Conservation (phyloP, 2,797 vertebrate species). For the Periparus ater region DNA sequence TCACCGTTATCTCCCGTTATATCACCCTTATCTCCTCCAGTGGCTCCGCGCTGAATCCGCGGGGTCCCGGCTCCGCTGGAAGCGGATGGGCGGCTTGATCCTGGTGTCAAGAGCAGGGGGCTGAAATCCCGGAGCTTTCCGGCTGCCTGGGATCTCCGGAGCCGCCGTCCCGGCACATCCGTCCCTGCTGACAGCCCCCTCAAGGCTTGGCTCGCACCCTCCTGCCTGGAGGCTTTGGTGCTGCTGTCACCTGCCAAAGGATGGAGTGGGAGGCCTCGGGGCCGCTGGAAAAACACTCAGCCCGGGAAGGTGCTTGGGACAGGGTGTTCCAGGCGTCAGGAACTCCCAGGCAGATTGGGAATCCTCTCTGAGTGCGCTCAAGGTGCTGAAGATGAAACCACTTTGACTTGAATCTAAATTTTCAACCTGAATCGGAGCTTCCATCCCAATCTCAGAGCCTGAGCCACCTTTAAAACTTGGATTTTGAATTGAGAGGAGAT, state of each 20-base stretch:
- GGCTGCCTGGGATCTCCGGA: not conserved
- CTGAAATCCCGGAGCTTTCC: rapidly evolving
- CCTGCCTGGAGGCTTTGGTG: not conserved
- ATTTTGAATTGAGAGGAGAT: not conserved
- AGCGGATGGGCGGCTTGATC: not conserved
- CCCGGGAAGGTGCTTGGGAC: not conserved
- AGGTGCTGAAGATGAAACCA: not conserved
- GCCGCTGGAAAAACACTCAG: conserved; percentile 20
- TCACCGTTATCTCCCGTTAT: not conserved
- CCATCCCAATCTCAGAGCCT: not conserved
- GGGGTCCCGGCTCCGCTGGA: not conserved
- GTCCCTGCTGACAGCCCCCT: not conserved
- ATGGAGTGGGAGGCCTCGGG: not conserved
- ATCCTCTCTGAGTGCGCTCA: rapidly evolving
- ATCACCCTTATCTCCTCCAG: not conserved
- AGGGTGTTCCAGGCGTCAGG: not conserved
- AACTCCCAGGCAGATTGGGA: not conserved
- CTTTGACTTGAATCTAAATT: rapidly evolving
- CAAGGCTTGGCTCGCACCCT: not conserved
- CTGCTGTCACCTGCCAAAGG: not conserved
- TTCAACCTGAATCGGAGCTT: no score
- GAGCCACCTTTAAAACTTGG: not conserved
- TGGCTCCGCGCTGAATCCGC: not conserved
- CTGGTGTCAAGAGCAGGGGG: not conserved
- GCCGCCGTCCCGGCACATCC: not conserved